Percentiles rank a stretch among this genome's conserved stretches.
Evolutionary conservation across 37 sponge, comb jelly and placozoan species (phyloP).

Genomic region (Hormiphora californensis): DNA sequence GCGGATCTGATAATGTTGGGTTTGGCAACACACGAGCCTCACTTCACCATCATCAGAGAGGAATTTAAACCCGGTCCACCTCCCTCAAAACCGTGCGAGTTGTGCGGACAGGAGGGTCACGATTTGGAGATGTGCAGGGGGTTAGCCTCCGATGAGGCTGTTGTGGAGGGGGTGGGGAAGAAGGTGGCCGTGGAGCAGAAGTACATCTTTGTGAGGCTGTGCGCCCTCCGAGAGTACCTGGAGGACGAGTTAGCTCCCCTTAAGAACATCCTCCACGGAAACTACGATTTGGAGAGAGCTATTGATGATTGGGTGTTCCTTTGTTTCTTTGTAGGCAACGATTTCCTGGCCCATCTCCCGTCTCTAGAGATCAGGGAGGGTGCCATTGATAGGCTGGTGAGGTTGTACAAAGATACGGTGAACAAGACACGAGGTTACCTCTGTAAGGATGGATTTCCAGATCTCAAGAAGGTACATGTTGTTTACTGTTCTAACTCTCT

Average conservation of each 20-base stretch:
- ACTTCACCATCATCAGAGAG: conserved; percentile 97
- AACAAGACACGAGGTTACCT: conserved; percentile 61
- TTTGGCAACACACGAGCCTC: conserved; percentile 95
- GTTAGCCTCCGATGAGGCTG: conserved; percentile 61
- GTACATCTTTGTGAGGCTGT: conserved; percentile 88
- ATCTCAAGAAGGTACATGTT: conserved; percentile 60
- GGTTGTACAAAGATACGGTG: conserved; percentile 82
- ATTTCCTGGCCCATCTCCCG: conserved; percentile 96
- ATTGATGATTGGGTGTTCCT: conserved; percentile 99
- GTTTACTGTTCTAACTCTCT: no score
- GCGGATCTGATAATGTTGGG: conserved; percentile 99
- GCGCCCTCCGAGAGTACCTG: conserved; percentile 88
- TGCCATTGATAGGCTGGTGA: conserved; percentile 88
- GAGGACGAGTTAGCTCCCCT: conserved; percentile 69
- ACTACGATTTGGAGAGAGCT: conserved; percentile 66
- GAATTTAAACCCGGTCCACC: conserved; percentile 88
- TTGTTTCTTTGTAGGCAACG: conserved; percentile 99
- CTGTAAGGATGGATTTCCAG: conserved; percentile 48
- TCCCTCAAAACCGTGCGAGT: conserved; percentile 75
- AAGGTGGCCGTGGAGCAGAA: conserved; percentile 74
- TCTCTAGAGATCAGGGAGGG: conserved; percentile 96
- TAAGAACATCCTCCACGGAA: conserved; percentile 27
- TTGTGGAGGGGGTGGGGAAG: conserved; percentile 71
- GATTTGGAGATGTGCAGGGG: conserved; percentile 85
- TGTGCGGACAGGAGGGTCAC: conserved; percentile 90